phyloP scores from a whole-genome alignment of 2,113 vertebrate genomes.

The Dasyornis broadbenti region DNA sequence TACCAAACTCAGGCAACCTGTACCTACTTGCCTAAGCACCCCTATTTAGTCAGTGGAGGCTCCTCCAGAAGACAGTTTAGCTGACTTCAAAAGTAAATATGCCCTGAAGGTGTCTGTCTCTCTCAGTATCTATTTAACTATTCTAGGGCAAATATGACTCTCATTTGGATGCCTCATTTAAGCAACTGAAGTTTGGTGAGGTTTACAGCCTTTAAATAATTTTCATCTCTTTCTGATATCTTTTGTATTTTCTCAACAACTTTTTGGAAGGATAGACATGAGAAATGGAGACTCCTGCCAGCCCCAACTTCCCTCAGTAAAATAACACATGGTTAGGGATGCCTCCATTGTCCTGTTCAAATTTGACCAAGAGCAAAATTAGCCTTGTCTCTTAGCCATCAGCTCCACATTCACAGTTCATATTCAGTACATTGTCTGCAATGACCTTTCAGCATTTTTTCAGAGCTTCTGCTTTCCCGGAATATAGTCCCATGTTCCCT shows the following conservation, averaged over 20 bases:
- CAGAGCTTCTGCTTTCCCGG: background rate
- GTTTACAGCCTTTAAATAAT: background rate
- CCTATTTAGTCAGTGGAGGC: background rate
- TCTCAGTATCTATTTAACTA: background rate
- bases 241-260: background rate
- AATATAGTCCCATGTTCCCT: slow-evolving; percentile 18
- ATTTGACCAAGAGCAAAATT: background rate
- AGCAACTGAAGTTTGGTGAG: background rate
- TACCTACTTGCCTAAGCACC: background rate
- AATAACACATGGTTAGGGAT: background rate
- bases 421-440: slow-evolving; percentile 5
- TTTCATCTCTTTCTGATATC: background rate
- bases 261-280: background rate
- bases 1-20: background rate
- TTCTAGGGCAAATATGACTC: background rate
- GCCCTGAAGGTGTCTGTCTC: background rate
- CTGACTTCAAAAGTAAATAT: background rate
- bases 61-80: background rate
- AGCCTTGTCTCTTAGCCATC: background rate
- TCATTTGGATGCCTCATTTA: background rate
- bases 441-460: slow-evolving; percentile 41
- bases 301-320: background rate
- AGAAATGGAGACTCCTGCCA: background rate
- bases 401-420: slow-evolving; percentile 4
- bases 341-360: background rate